These are phyloP conservation scores for Neomicropteryx cornuta DNA, from an alignment of 1,140 invertebrate species.

Conservation along the genomic window DNA sequence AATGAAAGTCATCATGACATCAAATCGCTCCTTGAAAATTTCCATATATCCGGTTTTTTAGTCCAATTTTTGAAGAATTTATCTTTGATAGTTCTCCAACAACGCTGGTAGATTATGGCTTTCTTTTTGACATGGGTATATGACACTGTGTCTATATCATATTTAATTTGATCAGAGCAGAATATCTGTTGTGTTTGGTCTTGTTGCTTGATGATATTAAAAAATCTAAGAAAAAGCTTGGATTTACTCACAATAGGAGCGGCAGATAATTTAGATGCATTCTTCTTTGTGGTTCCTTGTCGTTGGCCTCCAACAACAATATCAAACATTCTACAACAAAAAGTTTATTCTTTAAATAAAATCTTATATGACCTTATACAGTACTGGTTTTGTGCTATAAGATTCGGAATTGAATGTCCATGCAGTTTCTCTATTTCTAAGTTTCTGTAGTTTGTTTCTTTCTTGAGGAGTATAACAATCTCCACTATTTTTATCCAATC, in stretches of 20 bases:
- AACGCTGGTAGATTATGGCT: slow-evolving; percentile 28
- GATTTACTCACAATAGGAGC: slow-evolving; percentile 52
- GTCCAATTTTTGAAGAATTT: slow-evolving; percentile 46
- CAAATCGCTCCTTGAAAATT: slow-evolving; percentile 19
- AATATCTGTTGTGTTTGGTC: slow-evolving; percentile 18
- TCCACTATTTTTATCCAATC: not conserved
- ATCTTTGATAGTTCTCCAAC: slow-evolving; percentile 37
- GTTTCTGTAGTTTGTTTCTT: not conserved
- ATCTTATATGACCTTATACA: not conserved
- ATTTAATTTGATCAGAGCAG: slow-evolving; percentile 15
- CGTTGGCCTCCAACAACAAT: slow-evolving; percentile 68
- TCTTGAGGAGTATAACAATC: slow-evolving; percentile 4
- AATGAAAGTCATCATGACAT: no score
- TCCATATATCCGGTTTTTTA: slow-evolving; percentile 39
- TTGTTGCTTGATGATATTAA: slow-evolving; percentile 31
- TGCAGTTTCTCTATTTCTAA: not conserved
- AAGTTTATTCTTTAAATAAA: slow-evolving; percentile 7
- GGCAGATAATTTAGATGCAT: slow-evolving; percentile 35
- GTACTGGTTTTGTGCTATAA: not conserved
- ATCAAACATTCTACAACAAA: slow-evolving; percentile 48
- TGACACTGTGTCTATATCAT: slow-evolving; percentile 19
- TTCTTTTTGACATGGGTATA: slow-evolving; percentile 40
- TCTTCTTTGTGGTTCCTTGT: slow-evolving; percentile 72
- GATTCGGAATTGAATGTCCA: not conserved
- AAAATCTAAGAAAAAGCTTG: slow-evolving; percentile 47